phyloP scores from a whole-genome alignment of 2,888 invertebrate genomes.

The Meganola albula region DNA sequence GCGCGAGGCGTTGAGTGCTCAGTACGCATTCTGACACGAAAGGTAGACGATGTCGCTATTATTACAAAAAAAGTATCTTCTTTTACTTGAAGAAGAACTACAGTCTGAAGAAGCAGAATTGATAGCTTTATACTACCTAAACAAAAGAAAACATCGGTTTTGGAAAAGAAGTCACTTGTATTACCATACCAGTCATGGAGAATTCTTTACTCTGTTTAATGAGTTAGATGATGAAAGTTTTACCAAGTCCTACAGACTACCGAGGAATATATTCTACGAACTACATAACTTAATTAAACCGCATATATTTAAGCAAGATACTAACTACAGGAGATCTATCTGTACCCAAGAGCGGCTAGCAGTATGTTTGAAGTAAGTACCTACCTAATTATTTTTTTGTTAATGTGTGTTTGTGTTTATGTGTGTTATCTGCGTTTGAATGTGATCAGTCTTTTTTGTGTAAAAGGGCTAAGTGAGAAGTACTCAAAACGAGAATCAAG shows the following conservation, averaged over 20 bases:
- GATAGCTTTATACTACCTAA: neutral
- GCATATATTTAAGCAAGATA: neutral
- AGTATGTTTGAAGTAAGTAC: constrained; percentile 2
- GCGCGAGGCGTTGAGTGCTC: no score
- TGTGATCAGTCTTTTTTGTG: neutral
- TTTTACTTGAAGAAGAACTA: neutral
- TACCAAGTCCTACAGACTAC: constrained; percentile 14
- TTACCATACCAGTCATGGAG: constrained; percentile 14
- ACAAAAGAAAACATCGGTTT: constrained; percentile 11
- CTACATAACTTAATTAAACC: neutral
- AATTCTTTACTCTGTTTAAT: constrained; percentile 19
- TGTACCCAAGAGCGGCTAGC: constrained; percentile 1
- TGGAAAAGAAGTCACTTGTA: constrained; percentile 13
- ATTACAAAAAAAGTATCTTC: neutral
- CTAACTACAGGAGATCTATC: constrained; percentile 12
- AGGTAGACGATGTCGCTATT: no score
- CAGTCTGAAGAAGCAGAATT: neutral
- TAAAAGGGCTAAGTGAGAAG: neutral
- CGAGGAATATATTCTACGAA: constrained; percentile 6
- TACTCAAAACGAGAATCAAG: neutral
- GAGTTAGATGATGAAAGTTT: constrained; percentile 20
- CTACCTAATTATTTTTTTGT: no score
- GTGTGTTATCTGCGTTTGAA: no score
- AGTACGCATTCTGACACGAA: no score
- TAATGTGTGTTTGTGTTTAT: no score